Base-by-base conservation (phyloP, 2,888 invertebrate species). In the Drosophila rellima region DNA sequence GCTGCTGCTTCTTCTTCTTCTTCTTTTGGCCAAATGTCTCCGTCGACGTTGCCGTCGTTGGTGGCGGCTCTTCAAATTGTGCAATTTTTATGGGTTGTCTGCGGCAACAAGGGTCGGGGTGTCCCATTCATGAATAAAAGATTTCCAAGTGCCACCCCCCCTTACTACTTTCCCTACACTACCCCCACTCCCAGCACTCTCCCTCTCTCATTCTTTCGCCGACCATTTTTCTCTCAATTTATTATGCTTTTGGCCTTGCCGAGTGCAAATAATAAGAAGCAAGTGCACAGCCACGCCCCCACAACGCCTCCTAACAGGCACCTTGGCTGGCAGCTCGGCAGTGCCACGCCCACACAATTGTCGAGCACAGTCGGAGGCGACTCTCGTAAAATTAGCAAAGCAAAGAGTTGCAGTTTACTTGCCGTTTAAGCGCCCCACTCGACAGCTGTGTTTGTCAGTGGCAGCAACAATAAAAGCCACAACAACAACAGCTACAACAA, bases 321-420 rank as follows among this genome's bases (percentile, higher is more conserved):
- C 78, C 82, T 73, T 68, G 63, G 54, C 48, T 51, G 52, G 17
- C 51, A 37, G 54, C 15, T 56, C 11, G 15, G 51, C 18, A 8
- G 6, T 33, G 11, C 54, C 47, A 79, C 82, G 86, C 82, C 82
- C 82, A 82, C 87, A 70, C 88, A 83, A 83, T 83, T 88, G 87
- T 51, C 64, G 42, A 40, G 51, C 50, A 33, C 18, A 55, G 44
- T 29, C 56, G 40, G 15, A 17, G 68, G 42, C 39, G 47, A 37
- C 45, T 18, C 66, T 62, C 67, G 72, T 64, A 59, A 89, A 84
- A 84, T 84, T 84, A 84, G 89, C 88, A 89, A 89, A 88, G 84
- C 84, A 84, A 84, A 84, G 89, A 88, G 77, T 85, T 88, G 88
- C 88, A 83, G 89, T 83, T 83, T 83, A 87, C 89, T 89, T 82